Conservation (phyloP, 1,140 invertebrate genomes). For the Euglossa dilemma region DNA sequence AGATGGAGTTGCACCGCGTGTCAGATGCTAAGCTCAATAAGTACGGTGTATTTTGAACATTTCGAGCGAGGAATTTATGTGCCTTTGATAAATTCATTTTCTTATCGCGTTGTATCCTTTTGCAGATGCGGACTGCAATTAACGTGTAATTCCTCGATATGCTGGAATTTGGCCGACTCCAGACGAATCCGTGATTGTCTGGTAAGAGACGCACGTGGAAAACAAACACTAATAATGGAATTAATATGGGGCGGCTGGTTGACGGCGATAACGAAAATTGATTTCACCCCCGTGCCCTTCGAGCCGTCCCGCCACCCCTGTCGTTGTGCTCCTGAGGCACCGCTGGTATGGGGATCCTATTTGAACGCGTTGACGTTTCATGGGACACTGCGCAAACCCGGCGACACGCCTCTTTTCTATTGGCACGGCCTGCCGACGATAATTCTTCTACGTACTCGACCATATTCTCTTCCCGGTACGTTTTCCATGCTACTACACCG, state of each 20-base stretch:
- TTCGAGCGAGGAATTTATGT: neutral
- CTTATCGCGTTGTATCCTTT: neutral
- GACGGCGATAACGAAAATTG: constrained; percentile 79
- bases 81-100: neutral
- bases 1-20: neutral
- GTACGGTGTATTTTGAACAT: neutral
- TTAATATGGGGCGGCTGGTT: constrained; percentile 76
- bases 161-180: constrained; percentile 4
- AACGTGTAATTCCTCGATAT: neutral
- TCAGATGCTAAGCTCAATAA: neutral
- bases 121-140: neutral
- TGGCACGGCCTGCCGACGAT: constrained; percentile 57
- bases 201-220: constrained; percentile 46
- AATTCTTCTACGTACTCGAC: constrained; percentile 39
- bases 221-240: constrained; percentile 75
- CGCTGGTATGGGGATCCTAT: constrained; percentile 53
- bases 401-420: constrained; percentile 70
- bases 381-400: constrained; percentile 74
- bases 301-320: neutral
- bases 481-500: neutral
- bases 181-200: constrained; percentile 12
- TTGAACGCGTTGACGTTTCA: constrained; percentile 72
- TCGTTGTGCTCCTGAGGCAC: constrained; percentile 40
- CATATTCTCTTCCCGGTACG: constrained; percentile 27
- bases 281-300: constrained; percentile 70